Conservation (phyloP, 2,888 invertebrate genomes). For the Hirtodrosophila confusa region DNA sequence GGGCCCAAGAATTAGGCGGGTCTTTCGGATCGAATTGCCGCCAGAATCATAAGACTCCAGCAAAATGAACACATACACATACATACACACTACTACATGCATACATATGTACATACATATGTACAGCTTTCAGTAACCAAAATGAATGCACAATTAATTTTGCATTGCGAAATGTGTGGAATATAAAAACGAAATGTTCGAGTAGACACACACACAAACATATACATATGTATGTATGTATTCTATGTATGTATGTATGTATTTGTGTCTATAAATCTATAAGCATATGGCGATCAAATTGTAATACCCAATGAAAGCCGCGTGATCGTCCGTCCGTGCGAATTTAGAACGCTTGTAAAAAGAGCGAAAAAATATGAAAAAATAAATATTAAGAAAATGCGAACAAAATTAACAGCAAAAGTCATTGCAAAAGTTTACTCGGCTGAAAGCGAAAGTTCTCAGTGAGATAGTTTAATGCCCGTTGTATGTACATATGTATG, state of each 20-base stretch:
- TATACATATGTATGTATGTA: constrained; percentile 6
- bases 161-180: constrained; percentile 45
- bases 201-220: neutral
- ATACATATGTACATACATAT: neutral
- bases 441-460: constrained; percentile 63
- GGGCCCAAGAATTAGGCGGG: too few relatives aligned
- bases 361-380: constrained; percentile 19
- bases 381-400: constrained; percentile 32
- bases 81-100: too few relatives aligned
- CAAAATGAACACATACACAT: too few relatives aligned
- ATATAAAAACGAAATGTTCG: constrained; percentile 16
- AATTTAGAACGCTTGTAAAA: constrained; percentile 40
- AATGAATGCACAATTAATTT: constrained; percentile 53
- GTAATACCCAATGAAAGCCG: constrained; percentile 59
- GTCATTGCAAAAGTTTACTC: constrained; percentile 51
- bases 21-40: too few relatives aligned
- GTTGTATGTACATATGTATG: constrained; percentile 7
- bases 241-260: neutral
- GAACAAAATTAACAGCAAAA: constrained; percentile 50
- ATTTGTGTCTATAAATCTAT: constrained; percentile 7
- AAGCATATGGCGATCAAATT: constrained; percentile 45
- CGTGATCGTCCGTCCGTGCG: constrained; percentile 40
- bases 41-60: too few relatives aligned
- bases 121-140: constrained; percentile 3
- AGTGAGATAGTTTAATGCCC: constrained; percentile 57